These are phyloP conservation scores for Xiphias gladius DNA, from an alignment of 2,113 vertebrate genomes.

Conservation along the genomic window DNA sequence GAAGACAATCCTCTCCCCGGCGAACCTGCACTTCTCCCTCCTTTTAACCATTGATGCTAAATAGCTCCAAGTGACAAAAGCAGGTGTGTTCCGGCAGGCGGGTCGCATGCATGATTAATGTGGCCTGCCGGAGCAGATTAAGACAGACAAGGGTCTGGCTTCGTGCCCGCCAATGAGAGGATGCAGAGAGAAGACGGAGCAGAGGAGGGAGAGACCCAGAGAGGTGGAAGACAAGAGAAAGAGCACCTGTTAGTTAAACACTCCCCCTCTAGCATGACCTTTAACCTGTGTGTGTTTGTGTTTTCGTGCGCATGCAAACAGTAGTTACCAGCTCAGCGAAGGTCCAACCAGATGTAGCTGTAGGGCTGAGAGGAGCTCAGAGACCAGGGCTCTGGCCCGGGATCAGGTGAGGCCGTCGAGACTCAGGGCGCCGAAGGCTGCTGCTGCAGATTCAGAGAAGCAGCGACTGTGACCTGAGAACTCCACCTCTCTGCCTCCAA, in stretches of 20 bases:
- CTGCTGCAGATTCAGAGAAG: constrained; percentile 1
- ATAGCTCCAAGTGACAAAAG: constrained; percentile 63
- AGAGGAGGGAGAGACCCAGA: neutral
- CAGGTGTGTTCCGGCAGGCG: constrained; percentile 47
- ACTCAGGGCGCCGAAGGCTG: neutral
- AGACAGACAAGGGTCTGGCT: constrained; percentile 11
- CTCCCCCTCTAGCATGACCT: constrained; percentile 4
- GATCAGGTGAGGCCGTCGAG: constrained; percentile 17
- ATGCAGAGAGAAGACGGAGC: neutral
- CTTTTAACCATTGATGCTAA: constrained; percentile 66
- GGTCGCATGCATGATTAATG: constrained; percentile 62
- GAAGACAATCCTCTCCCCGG: neutral
- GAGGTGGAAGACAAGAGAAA: too few relatives aligned
- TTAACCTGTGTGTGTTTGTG: constrained; percentile 18
- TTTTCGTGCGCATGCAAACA: neutral
- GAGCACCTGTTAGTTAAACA: constrained; percentile 36
- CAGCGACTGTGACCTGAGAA: neutral
- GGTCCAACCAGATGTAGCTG: neutral
- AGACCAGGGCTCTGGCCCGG: constrained; percentile 12
- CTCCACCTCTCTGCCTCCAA: neutral
- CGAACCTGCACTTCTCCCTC: constrained; percentile 15
- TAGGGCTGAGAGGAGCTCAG: constrained; percentile 5
- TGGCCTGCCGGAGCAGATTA: constrained; percentile 37
- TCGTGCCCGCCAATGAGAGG: neutral
- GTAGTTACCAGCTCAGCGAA: neutral